Base-by-base conservation (phyloP, 2,888 invertebrate genomes). In the Stenolophus ochropezus region DNA sequence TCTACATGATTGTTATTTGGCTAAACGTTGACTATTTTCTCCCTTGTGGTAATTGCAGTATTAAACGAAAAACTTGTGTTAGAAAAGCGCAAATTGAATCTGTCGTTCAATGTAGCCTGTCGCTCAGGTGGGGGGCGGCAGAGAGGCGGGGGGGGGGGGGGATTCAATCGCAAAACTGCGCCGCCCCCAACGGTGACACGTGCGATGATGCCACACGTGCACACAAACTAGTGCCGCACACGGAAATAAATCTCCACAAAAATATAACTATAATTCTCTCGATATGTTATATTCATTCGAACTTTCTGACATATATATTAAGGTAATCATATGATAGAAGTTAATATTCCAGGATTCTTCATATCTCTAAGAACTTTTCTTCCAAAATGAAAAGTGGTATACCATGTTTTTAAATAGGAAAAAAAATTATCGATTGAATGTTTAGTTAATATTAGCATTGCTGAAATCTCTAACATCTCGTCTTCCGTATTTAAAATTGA, bases 81-180 rank as follows among this genome's bases (percentile, higher is more conserved):
- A 75, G 75, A 75, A 75, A 75, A 75, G 51, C 75, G 75, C 16
- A 75, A 75, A 75, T 75, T 75, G 75, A 75, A 75, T 75, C 75
- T 75, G 75, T 75, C 73, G 73, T 51, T 73, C 73, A 73, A 49
- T 42, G 33, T 42, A 6, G 33, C 33, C 1, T 47, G 73, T 49
- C 73, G 49, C 49, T 73, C 71, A 71, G 42, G 42, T 71, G 71
- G 3, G 16, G 16, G 42, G 71, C 18, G n/a, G 76, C 1, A 33
- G 56, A 8, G 77, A 47, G 53, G 27, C 8, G 5, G 4, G 8
- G 2, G 23, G 53, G 27, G 53, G 53, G 25, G 53, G 49, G 61
- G 61, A 77, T 77, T 77, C 58, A 77, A 77, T 77, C 61, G 61
- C 61, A 77, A 77, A 77, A 77, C 58, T 77, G 77, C 33, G 20